phyloP scores from a whole-genome alignment of 2,888 invertebrate genomes.

The Drosophila demipolita region DNA sequence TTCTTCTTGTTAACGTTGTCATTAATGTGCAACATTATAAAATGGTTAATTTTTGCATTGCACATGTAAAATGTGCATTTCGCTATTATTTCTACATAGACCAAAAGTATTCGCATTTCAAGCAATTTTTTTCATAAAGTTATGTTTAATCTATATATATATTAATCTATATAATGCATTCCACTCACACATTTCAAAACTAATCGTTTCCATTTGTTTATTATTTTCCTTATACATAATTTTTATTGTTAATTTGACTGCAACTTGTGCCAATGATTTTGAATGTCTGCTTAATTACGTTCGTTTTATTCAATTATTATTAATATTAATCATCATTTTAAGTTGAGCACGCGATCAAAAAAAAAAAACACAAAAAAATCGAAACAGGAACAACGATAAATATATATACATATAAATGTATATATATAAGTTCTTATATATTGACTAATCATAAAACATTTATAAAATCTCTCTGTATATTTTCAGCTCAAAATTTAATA shows the following conservation, averaged over 20 bases:
- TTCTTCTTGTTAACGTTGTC: constrained; percentile 46
- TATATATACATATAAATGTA: constrained; percentile 24
- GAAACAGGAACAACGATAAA: constrained; percentile 37
- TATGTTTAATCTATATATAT: constrained; percentile 16
- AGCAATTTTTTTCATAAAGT: background rate
- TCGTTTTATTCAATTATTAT: constrained; percentile 63
- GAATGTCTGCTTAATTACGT: constrained; percentile 61
- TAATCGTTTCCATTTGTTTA: constrained; percentile 38
- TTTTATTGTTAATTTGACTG: constrained; percentile 79
- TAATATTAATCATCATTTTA: constrained; percentile 36
- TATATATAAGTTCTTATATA: constrained; percentile 34
- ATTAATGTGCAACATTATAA: constrained; percentile 36
- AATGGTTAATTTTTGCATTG: background rate
- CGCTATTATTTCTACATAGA: constrained; percentile 33
- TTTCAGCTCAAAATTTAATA: constrained; percentile 83
- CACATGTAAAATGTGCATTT: constrained; percentile 21
- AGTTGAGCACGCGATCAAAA: constrained; percentile 44
- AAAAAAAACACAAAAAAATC: constrained; percentile 1
- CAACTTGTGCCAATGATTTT: constrained; percentile 85
- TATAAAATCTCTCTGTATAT: constrained; percentile 76
- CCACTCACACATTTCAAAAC: constrained; percentile 15
- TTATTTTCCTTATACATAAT: constrained; percentile 48
- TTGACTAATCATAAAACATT: constrained; percentile 64
- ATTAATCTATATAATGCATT: constrained; percentile 32
- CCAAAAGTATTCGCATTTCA: constrained; percentile 67